Evolutionary conservation across 2,888 invertebrate species (phyloP), one percentile per base, ranked within the genome.

Genomic region (Agapostemon virescens): DNA sequence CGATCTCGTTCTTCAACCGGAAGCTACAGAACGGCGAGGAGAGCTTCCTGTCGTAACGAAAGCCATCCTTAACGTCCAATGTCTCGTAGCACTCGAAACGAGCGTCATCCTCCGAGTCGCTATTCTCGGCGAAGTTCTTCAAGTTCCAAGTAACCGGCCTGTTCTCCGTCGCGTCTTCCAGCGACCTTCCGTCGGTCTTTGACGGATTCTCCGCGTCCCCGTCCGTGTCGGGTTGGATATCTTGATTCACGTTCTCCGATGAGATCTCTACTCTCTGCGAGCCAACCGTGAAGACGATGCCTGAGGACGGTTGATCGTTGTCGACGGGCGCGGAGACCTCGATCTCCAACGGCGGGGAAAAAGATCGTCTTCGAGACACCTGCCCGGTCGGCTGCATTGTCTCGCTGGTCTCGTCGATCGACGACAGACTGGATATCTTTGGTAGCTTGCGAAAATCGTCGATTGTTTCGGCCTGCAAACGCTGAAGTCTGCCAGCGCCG

Each of bases 351-450:
- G 82, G 67, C 6, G 84, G 86, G 0, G 84, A 84, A 38, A 86
- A 81, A 0, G 87, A 88, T 15, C 84, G 77, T 36, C 83, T 74
- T 23, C 79, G 78, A 7, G 84, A 74, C 9, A 63, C 52, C 20
- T 81, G 85, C 11, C 77, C 83, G 0, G 61, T 77, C 11, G 86
- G 81, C 13, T 87, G 87, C 33, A 85, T 83, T 6, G 88, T 91
- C 86, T 92, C 92, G 79, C 89, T 92, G 72, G 91, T 92, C 82
- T 92, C 92, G 77, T 92, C 92, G 26, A 92, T 92, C 2, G 92
- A 92, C 69, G 92, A 92, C 11, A 92, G 86, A 81, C 92, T 92
- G 73, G 92, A 92, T 74, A 92, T 92, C 63, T 92, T 92, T 30
- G 91, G 91, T 69, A 92, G 89, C 64, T 90, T 88, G 2, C 91